Evolutionary conservation across 1,140 invertebrate genomes (phyloP).

Genomic region (Pygmarrhopalites habei): DNA sequence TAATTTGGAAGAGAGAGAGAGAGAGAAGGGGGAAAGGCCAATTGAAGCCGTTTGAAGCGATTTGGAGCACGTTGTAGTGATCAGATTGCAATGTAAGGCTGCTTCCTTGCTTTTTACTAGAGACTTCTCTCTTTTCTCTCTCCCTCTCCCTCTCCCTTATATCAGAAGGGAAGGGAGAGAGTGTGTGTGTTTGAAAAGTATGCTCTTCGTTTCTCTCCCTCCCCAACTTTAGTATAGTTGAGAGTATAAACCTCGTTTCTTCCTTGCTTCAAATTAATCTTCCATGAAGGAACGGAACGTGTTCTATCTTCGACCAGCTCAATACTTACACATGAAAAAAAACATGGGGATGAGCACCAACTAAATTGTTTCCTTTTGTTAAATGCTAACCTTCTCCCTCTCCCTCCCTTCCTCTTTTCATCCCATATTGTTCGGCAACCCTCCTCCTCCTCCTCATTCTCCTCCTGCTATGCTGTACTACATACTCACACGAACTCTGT

Average conservation of each 20-base stretch:
- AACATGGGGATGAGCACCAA: slow-evolving; percentile 21
- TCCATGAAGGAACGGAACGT: slow-evolving; percentile 22
- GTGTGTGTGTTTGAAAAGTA: too few species aligned
- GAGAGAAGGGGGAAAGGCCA: slow-evolving; percentile 21
- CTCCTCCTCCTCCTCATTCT: slow-evolving; percentile 14
- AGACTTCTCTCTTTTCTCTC: background rate
- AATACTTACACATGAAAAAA: slow-evolving; percentile 2
- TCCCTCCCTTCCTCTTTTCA: background rate
- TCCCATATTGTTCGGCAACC: background rate
- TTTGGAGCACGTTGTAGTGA: slow-evolving; percentile 29
- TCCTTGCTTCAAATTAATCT: slow-evolving; percentile 32
- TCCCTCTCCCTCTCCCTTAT: too few species aligned
- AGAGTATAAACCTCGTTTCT: too few species aligned
- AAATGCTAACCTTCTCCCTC: slow-evolving; percentile 15
- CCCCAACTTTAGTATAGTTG: too few species aligned
- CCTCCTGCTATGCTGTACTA: background rate
- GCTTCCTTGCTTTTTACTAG: background rate
- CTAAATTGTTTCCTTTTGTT: slow-evolving; percentile 31
- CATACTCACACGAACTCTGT: slow-evolving; percentile 15
- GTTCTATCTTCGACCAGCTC: slow-evolving; percentile 27
- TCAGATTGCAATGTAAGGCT: slow-evolving; percentile 14
- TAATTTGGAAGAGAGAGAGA: slow-evolving; percentile 16
- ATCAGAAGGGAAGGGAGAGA: too few species aligned
- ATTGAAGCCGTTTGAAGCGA: slow-evolving; percentile 29
- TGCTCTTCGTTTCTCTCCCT: too few species aligned